Evolutionary conservation across 2,797 vertebrate genomes (phyloP), one percentile per base, ranked within the genome.

Genomic region (Gambelia wislizenii): DNA sequence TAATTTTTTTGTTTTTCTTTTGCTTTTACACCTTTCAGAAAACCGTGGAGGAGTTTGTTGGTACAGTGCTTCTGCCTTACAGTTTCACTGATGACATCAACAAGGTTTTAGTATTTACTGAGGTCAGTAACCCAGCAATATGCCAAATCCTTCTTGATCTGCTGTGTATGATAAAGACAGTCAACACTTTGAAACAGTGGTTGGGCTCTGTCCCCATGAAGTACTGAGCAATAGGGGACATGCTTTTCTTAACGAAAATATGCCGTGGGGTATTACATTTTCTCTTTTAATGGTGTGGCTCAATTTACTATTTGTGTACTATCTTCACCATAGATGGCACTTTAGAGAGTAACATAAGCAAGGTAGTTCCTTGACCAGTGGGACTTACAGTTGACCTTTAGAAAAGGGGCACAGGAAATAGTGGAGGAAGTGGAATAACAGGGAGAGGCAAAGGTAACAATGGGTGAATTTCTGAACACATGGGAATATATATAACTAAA

Each of bases 21-120:
- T 13, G 8, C 89, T 87, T 42, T 4, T 72, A 14, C 74, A 0
- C 91, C 33, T 93, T 6, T n/a, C 94, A 99, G 99, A 99, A 97
- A 98, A 98, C 95, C 91, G 93, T 99, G 59, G 98, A 98, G n/a
- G 91, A 96, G 0, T 99, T 99, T 92, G 91, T 98, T 86, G 97
- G 97, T 89, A 96, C 93, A 0, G 82, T 99, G 83, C 90, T 96
- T n/a, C 92, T 99, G 6, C 98, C 98, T 0, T 94, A 98, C 92
- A 95, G 95, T 16, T 98, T 99, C 61, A 94, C 92, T 10, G 96
- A 95, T 0, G 96, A 97, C 47, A 36, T 69, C 4, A 99, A 98
- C 94, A 98, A 95, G 93, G 97, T 99, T 88, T 85, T 98, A 74
- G 97, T 99, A 88, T 99, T 99, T 92, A 99, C 99, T 16, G 98